Percentiles rank a stretch among this genome's conserved stretches.
These are phyloP conservation scores for Astropecten irregularis DNA, from an alignment of 53 echinoderm and acorn worm species.

Conservation along the genomic window DNA sequence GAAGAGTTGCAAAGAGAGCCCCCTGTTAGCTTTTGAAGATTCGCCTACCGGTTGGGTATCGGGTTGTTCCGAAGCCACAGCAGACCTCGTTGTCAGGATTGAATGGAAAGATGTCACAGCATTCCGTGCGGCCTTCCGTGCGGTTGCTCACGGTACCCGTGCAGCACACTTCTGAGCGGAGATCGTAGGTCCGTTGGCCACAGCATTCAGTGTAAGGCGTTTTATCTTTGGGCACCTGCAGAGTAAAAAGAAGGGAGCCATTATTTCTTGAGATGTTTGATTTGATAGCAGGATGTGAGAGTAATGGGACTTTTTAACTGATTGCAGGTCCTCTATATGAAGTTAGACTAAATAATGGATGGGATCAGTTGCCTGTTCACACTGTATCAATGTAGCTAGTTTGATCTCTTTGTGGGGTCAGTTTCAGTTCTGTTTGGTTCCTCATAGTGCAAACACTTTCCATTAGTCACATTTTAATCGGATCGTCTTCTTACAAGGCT, in stretches of 20 bases:
- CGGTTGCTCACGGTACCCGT: not conserved
- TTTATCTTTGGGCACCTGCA: constrained; percentile 8
- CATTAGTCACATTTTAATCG: no score
- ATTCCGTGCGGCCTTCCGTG: constrained; percentile 34
- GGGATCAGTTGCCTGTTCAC: no score
- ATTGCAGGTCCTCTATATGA: not conserved
- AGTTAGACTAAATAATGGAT: not conserved
- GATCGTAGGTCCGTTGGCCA: constrained; percentile 49
- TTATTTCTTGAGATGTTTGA: not conserved
- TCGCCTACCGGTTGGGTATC: constrained; percentile 39
- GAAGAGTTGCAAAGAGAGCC: no score
- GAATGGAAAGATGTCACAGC: constrained; percentile 57
- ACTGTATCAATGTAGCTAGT: not conserved
- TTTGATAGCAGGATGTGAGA: not conserved
- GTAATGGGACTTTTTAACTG: not conserved
- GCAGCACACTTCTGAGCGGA: constrained; percentile 64
- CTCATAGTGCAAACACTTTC: no score
- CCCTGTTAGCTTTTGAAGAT: no score
- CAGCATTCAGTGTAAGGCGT: constrained; percentile 53
- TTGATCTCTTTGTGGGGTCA: not conserved
- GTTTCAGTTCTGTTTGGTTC: not conserved
- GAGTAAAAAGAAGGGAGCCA: not conserved
- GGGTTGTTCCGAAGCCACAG: not conserved
- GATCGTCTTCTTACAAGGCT: no score
- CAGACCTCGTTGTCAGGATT: constrained; percentile 67